Percentiles rank a stretch among this genome's conserved stretches.
These are phyloP conservation scores for Mesorhabditis sp. DNA, from an alignment of 2,888 invertebrate species.

Conservation along the genomic window DNA sequence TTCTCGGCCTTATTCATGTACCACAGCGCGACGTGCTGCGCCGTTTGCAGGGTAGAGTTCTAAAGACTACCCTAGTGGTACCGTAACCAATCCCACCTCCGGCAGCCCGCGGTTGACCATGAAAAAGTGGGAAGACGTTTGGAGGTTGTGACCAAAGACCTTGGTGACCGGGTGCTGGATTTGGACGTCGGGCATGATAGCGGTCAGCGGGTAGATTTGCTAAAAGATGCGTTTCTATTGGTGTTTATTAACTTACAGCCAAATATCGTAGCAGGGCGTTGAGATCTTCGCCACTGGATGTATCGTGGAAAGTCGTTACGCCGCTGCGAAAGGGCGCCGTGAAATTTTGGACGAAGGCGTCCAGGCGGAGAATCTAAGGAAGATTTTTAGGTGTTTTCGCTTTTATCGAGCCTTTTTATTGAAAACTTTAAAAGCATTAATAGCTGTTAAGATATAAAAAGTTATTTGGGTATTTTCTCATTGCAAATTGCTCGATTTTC, in stretches of 20 bases:
- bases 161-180: constrained; percentile 40
- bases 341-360: constrained; percentile 34
- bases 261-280: constrained; percentile 37
- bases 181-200: constrained; percentile 28
- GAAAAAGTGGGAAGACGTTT: constrained; percentile 48
- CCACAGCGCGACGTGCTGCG: constrained; percentile 44
- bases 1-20: constrained; percentile 42
- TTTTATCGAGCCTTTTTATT: too few species aligned
- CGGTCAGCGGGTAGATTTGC: constrained; percentile 24
- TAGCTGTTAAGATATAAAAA: too few species aligned
- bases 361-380: constrained; percentile 35
- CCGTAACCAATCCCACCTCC: too few species aligned
- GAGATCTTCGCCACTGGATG: constrained; percentile 30
- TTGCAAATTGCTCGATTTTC: too few species aligned
- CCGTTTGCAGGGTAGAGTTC: constrained; percentile 24
- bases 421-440: too few species aligned
- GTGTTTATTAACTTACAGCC: constrained; percentile 14
- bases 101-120: constrained; percentile 30
- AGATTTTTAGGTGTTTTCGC: background rate
- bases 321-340: constrained; percentile 17
- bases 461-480: too few species aligned
- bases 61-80: too few species aligned
- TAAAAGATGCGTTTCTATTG: constrained; percentile 11
- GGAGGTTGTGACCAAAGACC: constrained; percentile 40
- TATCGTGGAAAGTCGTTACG: constrained; percentile 27